phyloP scores from a whole-genome alignment of 2,888 invertebrate genomes.

The Helobdella robusta region DNA sequence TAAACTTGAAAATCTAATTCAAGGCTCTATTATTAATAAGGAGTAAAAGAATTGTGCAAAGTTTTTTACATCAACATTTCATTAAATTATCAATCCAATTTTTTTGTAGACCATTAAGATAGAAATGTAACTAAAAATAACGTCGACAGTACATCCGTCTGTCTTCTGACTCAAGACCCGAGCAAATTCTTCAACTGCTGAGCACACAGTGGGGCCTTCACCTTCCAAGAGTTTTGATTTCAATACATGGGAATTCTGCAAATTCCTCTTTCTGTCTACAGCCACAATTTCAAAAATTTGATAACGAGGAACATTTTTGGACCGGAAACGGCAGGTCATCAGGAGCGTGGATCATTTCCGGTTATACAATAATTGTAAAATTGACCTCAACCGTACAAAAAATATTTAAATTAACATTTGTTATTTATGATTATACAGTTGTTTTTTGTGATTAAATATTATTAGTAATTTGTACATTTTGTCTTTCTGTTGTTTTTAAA shows the following conservation, averaged over 20 bases:
- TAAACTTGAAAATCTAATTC: too few species aligned
- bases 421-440: too few species aligned
- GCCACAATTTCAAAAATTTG: slow-evolving; percentile 83
- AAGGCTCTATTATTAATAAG: too few species aligned
- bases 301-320: slow-evolving; percentile 84
- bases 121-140: too few species aligned
- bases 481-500: not conserved
- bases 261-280: slow-evolving; percentile 97
- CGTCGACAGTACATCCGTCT: slow-evolving; percentile 88
- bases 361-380: slow-evolving; percentile 52
- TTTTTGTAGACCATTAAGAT: too few species aligned
- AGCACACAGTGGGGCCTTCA: slow-evolving; percentile 89
- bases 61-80: too few species aligned
- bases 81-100: too few species aligned
- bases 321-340: slow-evolving; percentile 97
- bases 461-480: too few species aligned
- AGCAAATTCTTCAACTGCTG: slow-evolving; percentile 80
- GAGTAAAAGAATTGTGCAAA: too few species aligned
- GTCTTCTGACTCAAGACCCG: slow-evolving; percentile 85
- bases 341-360: slow-evolving; percentile 95
- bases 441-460: too few species aligned
- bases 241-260: slow-evolving; percentile 90
- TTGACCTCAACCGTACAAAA: too few species aligned
- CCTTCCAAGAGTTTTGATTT: slow-evolving; percentile 88
- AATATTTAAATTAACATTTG: too few species aligned